These are phyloP conservation scores for Kryphioiulus occultus DNA, from an alignment of 2,888 invertebrate species.

Conservation along the genomic window DNA sequence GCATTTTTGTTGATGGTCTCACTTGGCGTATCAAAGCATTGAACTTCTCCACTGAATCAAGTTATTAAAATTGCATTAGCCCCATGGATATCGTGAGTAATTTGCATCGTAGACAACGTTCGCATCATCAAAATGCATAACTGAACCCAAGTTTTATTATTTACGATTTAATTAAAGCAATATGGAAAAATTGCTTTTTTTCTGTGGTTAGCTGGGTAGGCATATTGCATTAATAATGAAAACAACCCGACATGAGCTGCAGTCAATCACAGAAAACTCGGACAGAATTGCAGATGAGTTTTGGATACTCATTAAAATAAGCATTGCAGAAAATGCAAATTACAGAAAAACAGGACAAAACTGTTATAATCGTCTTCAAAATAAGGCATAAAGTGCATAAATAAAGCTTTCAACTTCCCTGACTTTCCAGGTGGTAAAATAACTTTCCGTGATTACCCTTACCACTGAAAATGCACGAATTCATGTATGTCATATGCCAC, in stretches of 20 bases:
- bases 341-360: too few species aligned
- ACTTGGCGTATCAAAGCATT: neutral
- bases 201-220: neutral
- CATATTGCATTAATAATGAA: neutral
- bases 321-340: too few species aligned
- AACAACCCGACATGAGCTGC: neutral
- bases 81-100: neutral
- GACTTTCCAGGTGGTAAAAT: too few species aligned
- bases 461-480: too few species aligned
- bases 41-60: neutral
- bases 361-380: too few species aligned
- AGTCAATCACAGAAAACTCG: neutral
- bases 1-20: neutral
- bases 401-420: too few species aligned
- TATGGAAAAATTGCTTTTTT: neutral
- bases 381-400: too few species aligned
- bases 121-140: neutral
- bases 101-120: neutral
- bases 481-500: too few species aligned
- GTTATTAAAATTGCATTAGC: slow-evolving; percentile 5
- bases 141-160: neutral
- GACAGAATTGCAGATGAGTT: too few species aligned
- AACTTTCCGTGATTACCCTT: too few species aligned
- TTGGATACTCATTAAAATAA: neutral
- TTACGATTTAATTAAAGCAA: slow-evolving; percentile 5